Evolutionary conservation across 1,140 invertebrate genomes (phyloP), one percentile per base, ranked within the genome.

Genomic region (Oedothorax gibbosus): DNA sequence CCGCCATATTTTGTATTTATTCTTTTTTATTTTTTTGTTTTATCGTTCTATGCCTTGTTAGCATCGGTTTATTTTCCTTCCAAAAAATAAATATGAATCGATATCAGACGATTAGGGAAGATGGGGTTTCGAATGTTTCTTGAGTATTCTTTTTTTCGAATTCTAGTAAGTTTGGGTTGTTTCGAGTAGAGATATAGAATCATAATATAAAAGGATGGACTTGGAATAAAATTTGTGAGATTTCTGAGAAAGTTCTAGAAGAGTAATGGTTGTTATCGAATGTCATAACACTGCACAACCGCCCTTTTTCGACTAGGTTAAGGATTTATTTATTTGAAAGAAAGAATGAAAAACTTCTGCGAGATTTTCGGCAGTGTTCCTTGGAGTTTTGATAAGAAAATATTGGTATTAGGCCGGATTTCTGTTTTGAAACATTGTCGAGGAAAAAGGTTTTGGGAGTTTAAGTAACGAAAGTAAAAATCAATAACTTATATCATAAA

Each of bases 51-150:
- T 35, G 35, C 35, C 35, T 35, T 35, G 60, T 65, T 77, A 64
- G 65, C 49, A 14, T 65, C 53, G 60, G n/a, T 7, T 77, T 62
- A n/a, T 49, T 60, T 50, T 62, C 3, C 5, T n/a, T 12, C 2
- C n/a, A 51, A 65, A 20, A 12, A 60, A 35, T 50, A 77, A 77
- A 77, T 51, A 64, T 7, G 7, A 53, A 54, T 65, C 35, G 75
- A 65, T 77, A 15, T 20, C 54, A 51, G 53, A 8, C 75, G 75
- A 77, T 53, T 77, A 51, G 49, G 60, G 9, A 53, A 18, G 54
- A 15, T 57, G 20, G 10, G 12, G 57, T 15, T 15, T 15, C 12
- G 21, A 68, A 21, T 68, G 12, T 68, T 35, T 68, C 6, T 35
- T 20, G 5, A n/a, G 12, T 20, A 68, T 12, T n/a, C n/a, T n/a